Base-by-base conservation (phyloP, 2,888 invertebrate genomes). In the Stenotaenia linearis region DNA sequence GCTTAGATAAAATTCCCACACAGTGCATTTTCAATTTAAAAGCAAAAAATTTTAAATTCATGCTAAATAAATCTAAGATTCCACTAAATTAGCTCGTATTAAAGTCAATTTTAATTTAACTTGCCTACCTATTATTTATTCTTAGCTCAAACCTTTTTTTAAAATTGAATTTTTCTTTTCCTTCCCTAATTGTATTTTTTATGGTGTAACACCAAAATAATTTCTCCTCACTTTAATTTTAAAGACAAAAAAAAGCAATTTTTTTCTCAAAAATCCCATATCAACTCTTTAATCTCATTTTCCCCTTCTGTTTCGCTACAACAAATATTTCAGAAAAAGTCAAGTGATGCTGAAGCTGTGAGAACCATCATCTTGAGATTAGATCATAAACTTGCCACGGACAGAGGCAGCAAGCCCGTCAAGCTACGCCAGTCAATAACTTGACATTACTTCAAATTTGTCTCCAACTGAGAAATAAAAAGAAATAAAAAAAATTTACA, bases 331-430 rank as follows among this genome's bases (percentile, higher is more conserved):
- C 18, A 15, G 45, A 45, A 7, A 45, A 45, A 40, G 61, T 61
- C 61, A 61, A 61, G 61, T 61, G 61, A 61, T 61, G 28, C 25
- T 61, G 61, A 28, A 61, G 28, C 61, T 61, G 61, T 23, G 61
- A 61, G 25, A 61, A 28, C 61, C 61, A 61, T 61, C 61, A 61
- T 61, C 61, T 61, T 61, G 61, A 61, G 61, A 61, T 61, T 61
- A 61, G 10, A 61, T 61, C 61, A 61, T 61, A 61, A 61, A 61
- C 61, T 61, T 61, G 61, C 12, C 61, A 61, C 23, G 61, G 23
- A 61, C 61, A 61, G 61, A 61, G 25, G 23, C 45, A n/a, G 5
- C 45, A 45, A 45, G 4, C 45, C n/a, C 45, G 45, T 45, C 45
- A 45, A 45, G 18, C 45, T n/a, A 15, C n/a, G 3, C 45, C n/a